Conservation (phyloP, 2,113 vertebrate genomes). For the Phaethon lepturus region DNA sequence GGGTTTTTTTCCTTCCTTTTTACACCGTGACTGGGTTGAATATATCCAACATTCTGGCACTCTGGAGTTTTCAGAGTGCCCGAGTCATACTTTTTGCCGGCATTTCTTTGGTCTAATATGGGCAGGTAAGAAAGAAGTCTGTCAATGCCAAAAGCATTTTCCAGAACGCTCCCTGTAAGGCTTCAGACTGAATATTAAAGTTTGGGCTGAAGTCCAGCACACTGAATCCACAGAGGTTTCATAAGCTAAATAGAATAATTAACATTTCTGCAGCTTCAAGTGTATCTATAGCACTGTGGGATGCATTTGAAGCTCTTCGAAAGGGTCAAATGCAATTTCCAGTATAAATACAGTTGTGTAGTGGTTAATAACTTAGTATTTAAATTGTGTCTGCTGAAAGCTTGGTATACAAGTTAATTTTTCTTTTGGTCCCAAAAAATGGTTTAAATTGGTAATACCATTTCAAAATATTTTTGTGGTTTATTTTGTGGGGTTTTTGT, state of each 20-base stretch:
- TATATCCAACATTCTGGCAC: neutral
- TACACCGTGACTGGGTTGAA: neutral
- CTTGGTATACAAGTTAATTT: conserved; percentile 34
- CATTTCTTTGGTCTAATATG: conserved; percentile 48
- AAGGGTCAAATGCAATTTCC: conserved; percentile 4
- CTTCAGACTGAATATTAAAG: neutral
- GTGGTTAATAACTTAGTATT: neutral
- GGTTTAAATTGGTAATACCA: neutral
- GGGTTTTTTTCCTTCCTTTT: neutral
- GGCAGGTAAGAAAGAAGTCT: conserved; percentile 26
- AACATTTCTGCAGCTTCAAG: neutral
- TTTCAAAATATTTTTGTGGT: neutral
- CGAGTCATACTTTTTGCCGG: neutral
- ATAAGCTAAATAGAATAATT: neutral
- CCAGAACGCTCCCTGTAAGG: neutral
- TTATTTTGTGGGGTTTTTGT: neutral
- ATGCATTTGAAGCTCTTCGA: neutral
- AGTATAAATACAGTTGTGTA: conserved; percentile 11
- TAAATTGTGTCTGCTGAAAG: conserved; percentile 35
- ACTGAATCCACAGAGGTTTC: neutral
- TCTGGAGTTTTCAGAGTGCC: neutral
- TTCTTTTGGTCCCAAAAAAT: neutral
- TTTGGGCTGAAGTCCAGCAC: conserved; percentile 40
- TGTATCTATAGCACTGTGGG: neutral
- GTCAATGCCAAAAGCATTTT: conserved; percentile 8